Evolutionary conservation across 2,888 invertebrate species (phyloP).

Genomic region (Epistrophe grossulariae): DNA sequence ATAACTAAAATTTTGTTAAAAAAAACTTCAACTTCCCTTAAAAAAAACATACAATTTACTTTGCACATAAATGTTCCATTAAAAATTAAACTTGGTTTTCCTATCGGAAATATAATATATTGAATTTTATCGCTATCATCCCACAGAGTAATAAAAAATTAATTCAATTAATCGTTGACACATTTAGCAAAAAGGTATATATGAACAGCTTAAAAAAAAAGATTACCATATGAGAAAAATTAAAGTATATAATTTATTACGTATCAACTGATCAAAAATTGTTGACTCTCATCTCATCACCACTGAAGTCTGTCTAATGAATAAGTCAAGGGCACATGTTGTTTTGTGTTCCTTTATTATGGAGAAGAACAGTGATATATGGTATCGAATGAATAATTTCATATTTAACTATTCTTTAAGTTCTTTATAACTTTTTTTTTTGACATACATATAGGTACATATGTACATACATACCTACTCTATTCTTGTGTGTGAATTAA

Average conservation of each 20-base stretch:
- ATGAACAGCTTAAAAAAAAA: not conserved
- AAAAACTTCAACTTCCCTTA: too few relatives aligned
- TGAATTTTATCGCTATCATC: not conserved
- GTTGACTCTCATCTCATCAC: not conserved
- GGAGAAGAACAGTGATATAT: not conserved
- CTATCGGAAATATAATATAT: too few relatives aligned
- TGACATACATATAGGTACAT: too few relatives aligned
- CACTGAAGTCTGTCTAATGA: not conserved
- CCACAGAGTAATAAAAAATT: not conserved
- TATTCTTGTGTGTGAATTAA: constrained; percentile 9
- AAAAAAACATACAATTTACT: too few relatives aligned
- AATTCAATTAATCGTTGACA: not conserved
- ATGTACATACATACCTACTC: not conserved
- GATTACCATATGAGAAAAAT: not conserved
- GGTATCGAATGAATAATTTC: not conserved
- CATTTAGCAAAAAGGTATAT: not conserved
- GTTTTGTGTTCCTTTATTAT: not conserved
- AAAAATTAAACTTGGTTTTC: too few relatives aligned
- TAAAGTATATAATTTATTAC: not conserved
- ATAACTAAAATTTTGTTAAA: too few relatives aligned
- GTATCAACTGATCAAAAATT: not conserved
- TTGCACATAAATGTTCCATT: too few relatives aligned
- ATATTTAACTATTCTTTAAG: constrained; percentile 3
- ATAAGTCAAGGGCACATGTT: not conserved
- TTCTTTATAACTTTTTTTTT: not conserved